Evolutionary conservation across 2,113 vertebrate genomes (phyloP).

Genomic region (Cyrtonyx montezumae): DNA sequence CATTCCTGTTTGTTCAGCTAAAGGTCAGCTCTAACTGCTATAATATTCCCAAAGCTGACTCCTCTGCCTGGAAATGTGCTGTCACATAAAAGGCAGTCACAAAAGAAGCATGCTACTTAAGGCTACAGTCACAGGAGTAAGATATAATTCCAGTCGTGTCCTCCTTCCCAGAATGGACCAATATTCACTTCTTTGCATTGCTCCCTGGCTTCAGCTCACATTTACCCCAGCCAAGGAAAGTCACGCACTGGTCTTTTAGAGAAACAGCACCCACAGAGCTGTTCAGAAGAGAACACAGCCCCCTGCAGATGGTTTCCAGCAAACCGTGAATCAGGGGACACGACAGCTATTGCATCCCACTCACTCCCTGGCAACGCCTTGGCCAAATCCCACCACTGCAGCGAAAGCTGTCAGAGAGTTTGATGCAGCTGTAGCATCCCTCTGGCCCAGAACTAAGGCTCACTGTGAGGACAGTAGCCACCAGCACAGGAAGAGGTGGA

Average conservation of each 20-base stretch:
- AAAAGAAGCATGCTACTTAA: neutral
- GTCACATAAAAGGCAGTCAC: neutral
- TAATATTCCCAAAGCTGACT: neutral
- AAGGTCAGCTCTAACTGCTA: neutral
- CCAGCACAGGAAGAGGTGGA: neutral
- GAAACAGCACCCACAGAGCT: neutral
- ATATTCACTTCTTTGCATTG: neutral
- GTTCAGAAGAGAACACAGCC: neutral
- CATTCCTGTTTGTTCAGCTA: neutral
- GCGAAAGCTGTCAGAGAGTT: neutral
- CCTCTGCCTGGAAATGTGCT: neutral
- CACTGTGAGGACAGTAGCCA: neutral
- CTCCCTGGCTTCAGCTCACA: neutral
- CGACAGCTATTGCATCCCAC: neutral
- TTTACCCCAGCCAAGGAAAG: neutral
- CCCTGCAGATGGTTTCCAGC: neutral
- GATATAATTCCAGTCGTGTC: fast-evolving
- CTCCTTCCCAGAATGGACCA: neutral
- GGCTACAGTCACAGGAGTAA: neutral
- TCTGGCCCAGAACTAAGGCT: neutral
- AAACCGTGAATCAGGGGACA: neutral
- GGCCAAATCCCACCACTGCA: neutral
- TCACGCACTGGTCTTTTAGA: fast-evolving
- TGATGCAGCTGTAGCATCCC: neutral
- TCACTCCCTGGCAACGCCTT: neutral